A percentile compares a stretch with the other conserved stretches of the same genome.
phyloP scores from a whole-genome alignment of 1,140 invertebrate species.

The Leptopilina boulardi region DNA sequence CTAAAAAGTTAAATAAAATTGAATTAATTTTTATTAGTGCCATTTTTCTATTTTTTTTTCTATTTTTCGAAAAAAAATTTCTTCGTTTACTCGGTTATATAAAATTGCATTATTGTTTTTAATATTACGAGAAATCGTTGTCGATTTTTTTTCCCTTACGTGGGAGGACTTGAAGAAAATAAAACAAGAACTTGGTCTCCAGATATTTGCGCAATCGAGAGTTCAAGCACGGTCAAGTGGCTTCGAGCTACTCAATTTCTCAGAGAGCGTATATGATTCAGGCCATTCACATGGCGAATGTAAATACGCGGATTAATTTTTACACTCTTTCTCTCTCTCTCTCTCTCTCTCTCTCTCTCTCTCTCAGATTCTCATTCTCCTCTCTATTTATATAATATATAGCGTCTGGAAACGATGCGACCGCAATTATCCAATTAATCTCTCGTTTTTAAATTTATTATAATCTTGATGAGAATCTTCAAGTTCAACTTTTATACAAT shows the following conservation, averaged over 20 bases:
- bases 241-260: slow-evolving; percentile 18
- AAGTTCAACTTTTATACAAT: not conserved
- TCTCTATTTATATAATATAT: not conserved
- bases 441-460: not conserved
- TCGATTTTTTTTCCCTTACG: slow-evolving; percentile 4
- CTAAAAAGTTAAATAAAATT: too few relatives aligned
- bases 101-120: not conserved
- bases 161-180: not conserved
- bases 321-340: not conserved
- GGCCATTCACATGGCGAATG: slow-evolving; percentile 8
- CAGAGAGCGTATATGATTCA: not conserved
- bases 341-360: not conserved
- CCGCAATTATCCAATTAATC: slow-evolving; percentile 1
- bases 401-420: not conserved
- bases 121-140: not conserved
- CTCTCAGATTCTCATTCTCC: not conserved
- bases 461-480: not conserved
- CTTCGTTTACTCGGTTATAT: not conserved
- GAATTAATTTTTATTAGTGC: too few relatives aligned
- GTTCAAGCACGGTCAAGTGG: slow-evolving; percentile 24
- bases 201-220: slow-evolving; percentile 16
- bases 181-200: not conserved
- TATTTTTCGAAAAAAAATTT: too few relatives aligned
- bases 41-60: too few relatives aligned
- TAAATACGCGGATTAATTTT: slow-evolving; percentile 26